Evolutionary conservation across 2,113 vertebrate genomes (phyloP).

Genomic region (Sporophila hypoxantha): DNA sequence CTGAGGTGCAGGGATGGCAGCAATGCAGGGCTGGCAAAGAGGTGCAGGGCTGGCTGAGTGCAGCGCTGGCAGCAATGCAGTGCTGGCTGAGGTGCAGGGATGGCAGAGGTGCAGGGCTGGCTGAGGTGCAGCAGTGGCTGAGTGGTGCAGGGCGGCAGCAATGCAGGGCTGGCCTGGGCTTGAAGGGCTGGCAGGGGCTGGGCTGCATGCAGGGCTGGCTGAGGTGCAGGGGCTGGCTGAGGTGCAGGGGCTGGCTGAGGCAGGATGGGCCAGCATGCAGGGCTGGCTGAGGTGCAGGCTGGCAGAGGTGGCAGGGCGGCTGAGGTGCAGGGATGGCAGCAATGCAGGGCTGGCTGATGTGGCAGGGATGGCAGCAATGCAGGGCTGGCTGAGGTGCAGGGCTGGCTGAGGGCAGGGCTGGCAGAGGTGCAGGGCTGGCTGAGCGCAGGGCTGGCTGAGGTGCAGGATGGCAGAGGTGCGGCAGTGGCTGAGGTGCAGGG

Average conservation of each 20-base stretch:
- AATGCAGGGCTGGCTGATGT: fast-evolving
- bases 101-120: too few species aligned
- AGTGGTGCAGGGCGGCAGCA: not conserved
- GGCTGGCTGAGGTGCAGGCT: not conserved
- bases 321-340: not conserved
- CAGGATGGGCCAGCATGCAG: too few species aligned
- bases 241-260: not conserved
- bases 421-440: too few species aligned
- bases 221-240: fast-evolving
- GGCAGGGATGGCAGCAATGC: not conserved
- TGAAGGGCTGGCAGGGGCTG: not conserved
- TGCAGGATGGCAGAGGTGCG: fast-evolving
- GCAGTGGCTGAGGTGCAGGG: fast-evolving
- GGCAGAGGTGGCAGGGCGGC: too few species aligned
- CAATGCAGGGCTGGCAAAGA: fast-evolving
- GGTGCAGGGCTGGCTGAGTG: too few species aligned
- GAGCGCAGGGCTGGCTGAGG: fast-evolving
- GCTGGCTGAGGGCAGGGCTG: fast-evolving
- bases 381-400: not conserved
- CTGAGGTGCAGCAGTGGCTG: fast-evolving
- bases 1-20: not conserved
- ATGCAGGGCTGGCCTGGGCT: not conserved
- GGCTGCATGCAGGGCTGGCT: too few species aligned
- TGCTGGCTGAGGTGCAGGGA: fast-evolving
- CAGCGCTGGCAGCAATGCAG: not conserved